phyloP scores from a whole-genome alignment of 2,888 invertebrate genomes.

The Harpalus rufipes region DNA sequence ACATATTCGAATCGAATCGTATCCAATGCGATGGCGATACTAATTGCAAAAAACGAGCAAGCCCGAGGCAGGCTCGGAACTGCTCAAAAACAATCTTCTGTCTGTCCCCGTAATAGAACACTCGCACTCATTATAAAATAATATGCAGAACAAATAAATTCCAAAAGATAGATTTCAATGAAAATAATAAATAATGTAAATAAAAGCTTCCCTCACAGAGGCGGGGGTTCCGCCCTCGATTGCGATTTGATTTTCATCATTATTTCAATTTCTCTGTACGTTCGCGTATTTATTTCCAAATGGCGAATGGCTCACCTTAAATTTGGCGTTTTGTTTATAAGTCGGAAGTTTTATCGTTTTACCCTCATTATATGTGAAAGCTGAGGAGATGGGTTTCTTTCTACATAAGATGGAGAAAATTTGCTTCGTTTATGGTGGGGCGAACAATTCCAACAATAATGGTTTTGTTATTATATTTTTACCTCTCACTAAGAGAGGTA shows the following conservation, averaged over 20 bases:
- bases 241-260: slow-evolving; percentile 70
- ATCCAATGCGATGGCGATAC: slow-evolving; percentile 24
- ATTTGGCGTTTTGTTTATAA: slow-evolving; percentile 59
- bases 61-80: slow-evolving; percentile 19
- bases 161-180: slow-evolving; percentile 65
- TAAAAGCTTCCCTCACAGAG: slow-evolving; percentile 38
- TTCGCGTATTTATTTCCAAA: slow-evolving; percentile 66
- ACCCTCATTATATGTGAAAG: slow-evolving; percentile 54
- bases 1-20: slow-evolving; percentile 49
- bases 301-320: slow-evolving; percentile 53
- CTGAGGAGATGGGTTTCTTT: neutral
- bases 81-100: slow-evolving; percentile 28
- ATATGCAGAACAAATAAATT: slow-evolving; percentile 64
- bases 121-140: slow-evolving; percentile 62
- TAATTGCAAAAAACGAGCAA: slow-evolving; percentile 61
- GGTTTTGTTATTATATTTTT: too few relatives aligned
- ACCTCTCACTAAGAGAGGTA: too few relatives aligned
- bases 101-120: slow-evolving; percentile 43
- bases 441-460: neutral
- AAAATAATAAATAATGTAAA: slow-evolving; percentile 65
- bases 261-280: slow-evolving; percentile 70
- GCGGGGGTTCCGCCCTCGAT: slow-evolving; percentile 18
- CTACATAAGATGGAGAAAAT: neutral
- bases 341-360: slow-evolving; percentile 53
- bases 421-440: neutral